These are phyloP conservation scores for Apotomis capreana DNA, from an alignment of 2,888 invertebrate species.

Conservation along the genomic window DNA sequence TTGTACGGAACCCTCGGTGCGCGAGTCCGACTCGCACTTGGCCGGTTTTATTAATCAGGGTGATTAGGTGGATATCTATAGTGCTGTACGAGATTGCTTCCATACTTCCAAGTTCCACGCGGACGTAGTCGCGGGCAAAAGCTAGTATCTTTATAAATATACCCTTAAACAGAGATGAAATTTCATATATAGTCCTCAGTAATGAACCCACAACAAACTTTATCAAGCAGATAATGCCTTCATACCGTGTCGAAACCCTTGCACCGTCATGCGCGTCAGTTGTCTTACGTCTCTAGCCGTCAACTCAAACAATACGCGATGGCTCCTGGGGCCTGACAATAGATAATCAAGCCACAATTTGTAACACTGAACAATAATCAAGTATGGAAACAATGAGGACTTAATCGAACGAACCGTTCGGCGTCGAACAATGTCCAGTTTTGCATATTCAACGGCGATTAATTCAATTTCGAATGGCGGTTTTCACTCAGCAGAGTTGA, in stretches of 20 bases:
- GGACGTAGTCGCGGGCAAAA: no score
- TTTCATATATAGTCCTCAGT: neutral
- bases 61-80: no score
- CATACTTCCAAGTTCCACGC: no score
- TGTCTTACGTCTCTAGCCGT: slow-evolving; percentile 15
- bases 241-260: slow-evolving; percentile 1
- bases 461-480: slow-evolving; percentile 75
- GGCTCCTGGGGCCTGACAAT: slow-evolving; percentile 40
- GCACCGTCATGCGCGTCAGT: slow-evolving; percentile 13
- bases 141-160: neutral
- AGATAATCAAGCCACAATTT: slow-evolving; percentile 48
- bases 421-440: slow-evolving; percentile 64
- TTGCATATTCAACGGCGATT: slow-evolving; percentile 77
- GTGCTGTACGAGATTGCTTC: no score
- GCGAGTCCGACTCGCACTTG: no score
- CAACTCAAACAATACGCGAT: slow-evolving; percentile 24
- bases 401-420: slow-evolving; percentile 61
- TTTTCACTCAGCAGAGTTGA: slow-evolving; percentile 69
- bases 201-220: neutral
- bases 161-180: neutral
- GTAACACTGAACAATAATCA: slow-evolving; percentile 58
- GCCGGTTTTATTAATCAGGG: no score
- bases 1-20: no score
- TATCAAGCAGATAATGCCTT: neutral
- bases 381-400: slow-evolving; percentile 62